Evolutionary conservation across 1,140 invertebrate species (phyloP).

Genomic region (Drosophila ohnishii): DNA sequence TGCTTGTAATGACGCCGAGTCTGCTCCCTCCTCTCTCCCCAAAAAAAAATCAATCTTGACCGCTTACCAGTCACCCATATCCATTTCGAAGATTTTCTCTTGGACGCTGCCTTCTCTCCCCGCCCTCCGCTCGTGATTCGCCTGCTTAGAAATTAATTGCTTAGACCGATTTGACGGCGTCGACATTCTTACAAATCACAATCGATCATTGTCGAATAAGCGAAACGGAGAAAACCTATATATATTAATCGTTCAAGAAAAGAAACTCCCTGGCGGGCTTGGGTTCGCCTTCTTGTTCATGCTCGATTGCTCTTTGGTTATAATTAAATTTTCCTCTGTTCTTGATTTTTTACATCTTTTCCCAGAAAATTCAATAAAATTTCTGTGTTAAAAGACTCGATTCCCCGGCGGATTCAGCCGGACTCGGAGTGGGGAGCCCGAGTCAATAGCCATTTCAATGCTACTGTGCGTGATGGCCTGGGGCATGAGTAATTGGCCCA

Average conservation of each 20-base stretch:
- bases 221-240: slow-evolving; percentile 27
- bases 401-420: neutral
- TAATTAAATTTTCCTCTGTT: slow-evolving; percentile 65
- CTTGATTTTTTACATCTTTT: slow-evolving; percentile 67
- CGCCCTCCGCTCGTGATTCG: slow-evolving; percentile 24
- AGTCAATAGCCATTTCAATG: slow-evolving; percentile 58
- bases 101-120: slow-evolving; percentile 2
- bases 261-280: slow-evolving; percentile 29
- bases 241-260: slow-evolving; percentile 50
- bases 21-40: neutral
- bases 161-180: slow-evolving; percentile 37
- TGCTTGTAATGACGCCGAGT: slow-evolving; percentile 44
- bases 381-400: slow-evolving; percentile 35
- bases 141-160: slow-evolving; percentile 55
- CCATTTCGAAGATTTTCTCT: slow-evolving; percentile 59
- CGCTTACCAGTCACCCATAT: slow-evolving; percentile 57
- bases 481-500: slow-evolving; percentile 58
- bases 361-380: slow-evolving; percentile 74
- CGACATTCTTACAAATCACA: slow-evolving; percentile 73
- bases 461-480: slow-evolving; percentile 50
- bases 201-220: slow-evolving; percentile 72
- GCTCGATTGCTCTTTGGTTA: slow-evolving; percentile 45
- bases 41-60: slow-evolving; percentile 73
- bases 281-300: slow-evolving; percentile 22
- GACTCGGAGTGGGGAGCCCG: neutral